Conservation (phyloP, 2,113 vertebrate species). For the Cinclus cinclus region DNA sequence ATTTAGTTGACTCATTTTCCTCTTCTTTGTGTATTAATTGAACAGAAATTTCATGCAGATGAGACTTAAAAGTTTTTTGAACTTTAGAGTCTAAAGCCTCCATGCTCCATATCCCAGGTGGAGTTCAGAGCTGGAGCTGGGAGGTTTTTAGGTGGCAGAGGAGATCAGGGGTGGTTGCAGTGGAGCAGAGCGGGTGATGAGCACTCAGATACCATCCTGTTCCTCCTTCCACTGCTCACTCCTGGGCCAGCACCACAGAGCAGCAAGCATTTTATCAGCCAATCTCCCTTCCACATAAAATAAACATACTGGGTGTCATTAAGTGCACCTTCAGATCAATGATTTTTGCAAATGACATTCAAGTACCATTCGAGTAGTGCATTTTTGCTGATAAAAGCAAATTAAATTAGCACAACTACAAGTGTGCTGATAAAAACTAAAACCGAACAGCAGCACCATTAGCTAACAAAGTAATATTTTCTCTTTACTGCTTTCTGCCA, state of each 20-base stretch:
- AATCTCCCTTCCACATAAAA: conserved; percentile 70
- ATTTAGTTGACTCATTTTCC: conserved; percentile 11
- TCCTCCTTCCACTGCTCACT: background rate
- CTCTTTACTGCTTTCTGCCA: conserved; percentile 83
- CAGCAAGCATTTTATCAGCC: conserved; percentile 62
- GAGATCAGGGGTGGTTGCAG: background rate
- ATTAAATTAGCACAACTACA: conserved; percentile 80
- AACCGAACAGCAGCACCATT: conserved; percentile 78
- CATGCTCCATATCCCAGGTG: background rate
- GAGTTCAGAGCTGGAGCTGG: background rate
- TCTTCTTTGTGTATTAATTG: background rate
- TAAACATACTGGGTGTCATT: conserved; percentile 73
- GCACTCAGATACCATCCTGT: background rate
- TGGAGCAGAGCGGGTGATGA: background rate
- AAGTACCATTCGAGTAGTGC: conserved; percentile 67
- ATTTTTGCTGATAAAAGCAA: conserved; percentile 82
- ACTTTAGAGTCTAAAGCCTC: background rate
- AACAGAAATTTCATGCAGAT: background rate
- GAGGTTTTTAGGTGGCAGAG: background rate
- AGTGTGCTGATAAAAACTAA: conserved; percentile 77
- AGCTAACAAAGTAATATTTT: conserved; percentile 85
- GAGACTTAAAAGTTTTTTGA: background rate
- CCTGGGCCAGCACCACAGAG: background rate
- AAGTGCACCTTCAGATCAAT: conserved; percentile 78
- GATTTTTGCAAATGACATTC: conserved; percentile 80